A percentile compares a stretch with the other conserved stretches of the same genome.
These are phyloP conservation scores for Dasypogon diadema DNA, from an alignment of 2,888 invertebrate genomes.

Conservation along the genomic window DNA sequence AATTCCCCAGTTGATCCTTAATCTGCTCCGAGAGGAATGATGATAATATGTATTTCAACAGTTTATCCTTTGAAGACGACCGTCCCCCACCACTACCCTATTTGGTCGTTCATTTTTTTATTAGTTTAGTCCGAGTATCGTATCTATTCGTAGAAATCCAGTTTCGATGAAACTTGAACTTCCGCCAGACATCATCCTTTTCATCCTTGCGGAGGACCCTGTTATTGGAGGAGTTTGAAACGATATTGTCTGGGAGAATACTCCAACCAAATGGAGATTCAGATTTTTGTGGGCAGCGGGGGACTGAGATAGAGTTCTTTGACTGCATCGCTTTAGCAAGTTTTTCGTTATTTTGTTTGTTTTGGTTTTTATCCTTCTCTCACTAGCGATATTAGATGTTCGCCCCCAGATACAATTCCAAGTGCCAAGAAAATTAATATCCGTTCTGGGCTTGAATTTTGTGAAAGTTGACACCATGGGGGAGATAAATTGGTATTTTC, in stretches of 20 bases:
- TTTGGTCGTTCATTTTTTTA: not conserved
- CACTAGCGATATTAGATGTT: too few species aligned
- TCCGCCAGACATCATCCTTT: conserved; percentile 22
- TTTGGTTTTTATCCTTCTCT: too few species aligned
- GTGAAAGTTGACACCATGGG: too few species aligned
- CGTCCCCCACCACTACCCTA: not conserved
- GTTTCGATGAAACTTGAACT: conserved; percentile 39
- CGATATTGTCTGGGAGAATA: not conserved
- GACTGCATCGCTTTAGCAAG: not conserved
- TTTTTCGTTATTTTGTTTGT: not conserved
- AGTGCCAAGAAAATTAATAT: too few species aligned
- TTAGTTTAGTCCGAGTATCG: conserved; percentile 25
- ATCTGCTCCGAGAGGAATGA: not conserved
- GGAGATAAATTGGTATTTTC: too few species aligned
- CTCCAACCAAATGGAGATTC: not conserved
- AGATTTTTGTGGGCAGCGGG: conserved; percentile 5
- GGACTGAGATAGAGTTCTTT: not conserved
- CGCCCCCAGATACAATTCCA: too few species aligned
- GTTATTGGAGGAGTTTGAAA: not conserved
- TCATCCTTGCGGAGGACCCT: not conserved
- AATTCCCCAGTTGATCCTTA: conserved; percentile 29
- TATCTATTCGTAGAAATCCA: conserved; percentile 31
- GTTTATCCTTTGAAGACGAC: not conserved
- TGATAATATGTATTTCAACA: conserved; percentile 21
- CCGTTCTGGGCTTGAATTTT: too few species aligned